Percentiles rank a stretch among this genome's conserved stretches.
These are phyloP conservation scores for Actinostola sp. DNA, from an alignment of 92 coral and sea anemone species.

Conservation along the genomic window DNA sequence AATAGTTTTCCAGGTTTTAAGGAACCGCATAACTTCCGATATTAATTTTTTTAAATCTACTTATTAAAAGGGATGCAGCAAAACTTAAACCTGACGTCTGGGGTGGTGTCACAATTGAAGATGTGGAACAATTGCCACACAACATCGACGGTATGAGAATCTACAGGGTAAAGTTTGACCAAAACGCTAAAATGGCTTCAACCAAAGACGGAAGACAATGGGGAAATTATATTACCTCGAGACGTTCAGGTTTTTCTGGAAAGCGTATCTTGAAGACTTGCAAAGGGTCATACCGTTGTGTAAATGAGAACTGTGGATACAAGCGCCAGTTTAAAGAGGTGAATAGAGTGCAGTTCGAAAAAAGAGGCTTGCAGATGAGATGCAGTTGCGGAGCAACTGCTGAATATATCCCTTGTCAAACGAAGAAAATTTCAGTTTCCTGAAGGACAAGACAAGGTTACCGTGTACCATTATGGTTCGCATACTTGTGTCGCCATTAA, in stretches of 20 bases:
- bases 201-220: slow-evolving; percentile 50
- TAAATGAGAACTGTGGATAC: slow-evolving; percentile 49
- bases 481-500: slow-evolving; percentile 49
- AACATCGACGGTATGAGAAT: slow-evolving; percentile 47
- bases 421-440: slow-evolving; percentile 65
- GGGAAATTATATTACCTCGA: slow-evolving; percentile 36
- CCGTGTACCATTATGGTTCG: slow-evolving; percentile 60
- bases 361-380: slow-evolving; percentile 24
- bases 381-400: slow-evolving; percentile 55
- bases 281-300: slow-evolving; percentile 59
- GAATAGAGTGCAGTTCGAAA: slow-evolving; percentile 64
- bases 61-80: too few species aligned
- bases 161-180: slow-evolving; percentile 24
- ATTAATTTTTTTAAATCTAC: too few species aligned
- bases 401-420: slow-evolving; percentile 39
- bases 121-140: slow-evolving; percentile 48
- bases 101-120: slow-evolving; percentile 38
- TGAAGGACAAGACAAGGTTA: slow-evolving; percentile 37
- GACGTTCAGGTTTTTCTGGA: slow-evolving; percentile 40
- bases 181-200: slow-evolving; percentile 31
- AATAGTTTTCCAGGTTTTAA: too few species aligned
- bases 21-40: too few species aligned
- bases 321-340: slow-evolving; percentile 32
- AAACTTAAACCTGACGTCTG: slow-evolving; percentile 42
- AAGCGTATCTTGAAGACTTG: slow-evolving; percentile 39